These are phyloP conservation scores for Melipona quadrifasciata DNA, from an alignment of 1,140 invertebrate genomes.

Conservation along the genomic window DNA sequence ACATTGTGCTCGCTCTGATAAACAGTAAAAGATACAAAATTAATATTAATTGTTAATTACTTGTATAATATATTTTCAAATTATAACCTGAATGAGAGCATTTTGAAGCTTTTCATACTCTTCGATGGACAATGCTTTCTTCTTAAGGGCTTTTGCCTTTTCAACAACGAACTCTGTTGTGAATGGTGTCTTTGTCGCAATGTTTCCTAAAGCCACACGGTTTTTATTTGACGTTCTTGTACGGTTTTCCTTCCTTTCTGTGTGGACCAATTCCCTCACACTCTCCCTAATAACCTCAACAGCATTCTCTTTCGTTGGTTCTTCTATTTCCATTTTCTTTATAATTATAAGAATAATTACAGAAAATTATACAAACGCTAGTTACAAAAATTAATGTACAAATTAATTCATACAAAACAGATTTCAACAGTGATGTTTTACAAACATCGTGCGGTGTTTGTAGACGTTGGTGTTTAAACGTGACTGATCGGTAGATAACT, in stretches of 20 bases:
- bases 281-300: slow-evolving; percentile 61
- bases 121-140: slow-evolving; percentile 64
- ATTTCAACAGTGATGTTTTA: not conserved
- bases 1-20: slow-evolving; percentile 75
- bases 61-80: not conserved
- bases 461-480: not conserved
- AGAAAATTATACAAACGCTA: not conserved
- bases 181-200: slow-evolving; percentile 33
- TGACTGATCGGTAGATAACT: not conserved
- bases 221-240: slow-evolving; percentile 58
- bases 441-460: not conserved
- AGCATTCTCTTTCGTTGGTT: not conserved
- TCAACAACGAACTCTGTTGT: slow-evolving; percentile 57
- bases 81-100: slow-evolving; percentile 75
- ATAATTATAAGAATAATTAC: not conserved
- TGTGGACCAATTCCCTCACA: slow-evolving; percentile 49
- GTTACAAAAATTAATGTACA: not conserved
- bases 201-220: slow-evolving; percentile 68
- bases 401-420: not conserved
- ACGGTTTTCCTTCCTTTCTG: slow-evolving; percentile 68
- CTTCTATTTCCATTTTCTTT: slow-evolving; percentile 8
- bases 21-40: slow-evolving; percentile 34
- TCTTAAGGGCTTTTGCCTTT: slow-evolving; percentile 68
- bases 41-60: slow-evolving; percentile 8
- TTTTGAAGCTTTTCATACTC: slow-evolving; percentile 74